These are phyloP conservation scores for Xiphophorus hellerii DNA, from an alignment of 2,113 vertebrate species.

Conservation along the genomic window DNA sequence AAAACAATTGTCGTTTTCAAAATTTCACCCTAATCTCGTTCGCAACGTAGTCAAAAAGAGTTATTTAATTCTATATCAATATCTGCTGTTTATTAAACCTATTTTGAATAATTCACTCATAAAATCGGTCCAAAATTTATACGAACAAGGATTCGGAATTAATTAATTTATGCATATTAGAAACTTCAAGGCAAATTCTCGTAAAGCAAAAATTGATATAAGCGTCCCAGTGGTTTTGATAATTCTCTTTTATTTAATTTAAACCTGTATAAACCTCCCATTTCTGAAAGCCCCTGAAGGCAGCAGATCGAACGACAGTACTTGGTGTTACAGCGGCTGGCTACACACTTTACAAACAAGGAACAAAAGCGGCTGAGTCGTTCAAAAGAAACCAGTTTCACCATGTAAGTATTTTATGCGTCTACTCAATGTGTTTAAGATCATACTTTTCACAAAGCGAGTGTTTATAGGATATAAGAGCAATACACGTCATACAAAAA, in stretches of 20 bases:
- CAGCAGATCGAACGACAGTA: slow-evolving; percentile 26
- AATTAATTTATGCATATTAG: neutral
- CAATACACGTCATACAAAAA: slow-evolving; percentile 13
- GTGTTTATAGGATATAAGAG: neutral
- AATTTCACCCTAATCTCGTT: neutral
- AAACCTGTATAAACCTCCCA: neutral
- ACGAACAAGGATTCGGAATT: neutral
- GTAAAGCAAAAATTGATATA: neutral
- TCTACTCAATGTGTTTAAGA: neutral
- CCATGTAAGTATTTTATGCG: slow-evolving; percentile 65
- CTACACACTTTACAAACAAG: slow-evolving; percentile 30
- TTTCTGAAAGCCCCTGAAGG: slow-evolving; percentile 36
- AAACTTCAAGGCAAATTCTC: neutral
- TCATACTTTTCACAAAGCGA: neutral
- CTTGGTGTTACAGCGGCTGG: slow-evolving; percentile 43
- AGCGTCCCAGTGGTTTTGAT: too few relatives aligned
- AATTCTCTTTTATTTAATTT: neutral
- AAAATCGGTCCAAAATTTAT: neutral
- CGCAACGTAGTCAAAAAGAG: neutral
- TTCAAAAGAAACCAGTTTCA: slow-evolving; percentile 20
- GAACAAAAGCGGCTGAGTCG: slow-evolving; percentile 15
- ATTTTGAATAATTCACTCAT: neutral
- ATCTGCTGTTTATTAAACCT: neutral
- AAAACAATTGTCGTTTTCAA: neutral
- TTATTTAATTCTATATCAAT: neutral